Evolutionary conservation across 2,797 vertebrate genomes (phyloP).

Genomic region (Dendrocincla fuliginosa): DNA sequence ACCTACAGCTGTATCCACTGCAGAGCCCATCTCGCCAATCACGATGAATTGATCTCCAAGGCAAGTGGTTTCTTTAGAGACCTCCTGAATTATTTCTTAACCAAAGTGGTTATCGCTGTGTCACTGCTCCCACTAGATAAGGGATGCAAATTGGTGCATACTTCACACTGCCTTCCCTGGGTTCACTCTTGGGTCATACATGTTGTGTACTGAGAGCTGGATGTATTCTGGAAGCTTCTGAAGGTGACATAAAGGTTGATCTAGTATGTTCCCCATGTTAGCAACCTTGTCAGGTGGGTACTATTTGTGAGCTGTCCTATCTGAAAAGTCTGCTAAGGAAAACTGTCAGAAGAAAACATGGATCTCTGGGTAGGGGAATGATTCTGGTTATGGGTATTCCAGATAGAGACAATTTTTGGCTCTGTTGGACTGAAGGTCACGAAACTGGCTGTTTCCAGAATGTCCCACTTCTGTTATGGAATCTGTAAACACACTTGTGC

Average conservation of each 20-base stretch:
- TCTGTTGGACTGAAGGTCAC: neutral
- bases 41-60: conserved; percentile 99
- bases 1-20: conserved; percentile 99
- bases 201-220: neutral
- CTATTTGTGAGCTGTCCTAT: neutral
- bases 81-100: neutral
- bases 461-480: neutral
- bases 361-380: neutral
- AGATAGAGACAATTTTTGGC: neutral
- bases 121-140: conserved; percentile 5
- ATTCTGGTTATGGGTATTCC: neutral
- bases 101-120: conserved; percentile 1
- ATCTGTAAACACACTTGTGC: neutral
- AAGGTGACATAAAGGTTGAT: neutral
- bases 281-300: neutral
- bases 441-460: neutral
- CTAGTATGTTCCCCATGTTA: neutral
- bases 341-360: neutral
- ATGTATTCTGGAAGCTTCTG: neutral
- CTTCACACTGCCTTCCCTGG: neutral
- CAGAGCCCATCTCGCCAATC: conserved; percentile 97
- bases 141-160: conserved; percentile 1
- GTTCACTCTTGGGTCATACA: conserved; percentile 7
- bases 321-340: neutral
- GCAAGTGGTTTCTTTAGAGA: conserved; percentile 75